phyloP scores from a whole-genome alignment of 1,140 invertebrate genomes.

The Condylostylus longicornis region DNA sequence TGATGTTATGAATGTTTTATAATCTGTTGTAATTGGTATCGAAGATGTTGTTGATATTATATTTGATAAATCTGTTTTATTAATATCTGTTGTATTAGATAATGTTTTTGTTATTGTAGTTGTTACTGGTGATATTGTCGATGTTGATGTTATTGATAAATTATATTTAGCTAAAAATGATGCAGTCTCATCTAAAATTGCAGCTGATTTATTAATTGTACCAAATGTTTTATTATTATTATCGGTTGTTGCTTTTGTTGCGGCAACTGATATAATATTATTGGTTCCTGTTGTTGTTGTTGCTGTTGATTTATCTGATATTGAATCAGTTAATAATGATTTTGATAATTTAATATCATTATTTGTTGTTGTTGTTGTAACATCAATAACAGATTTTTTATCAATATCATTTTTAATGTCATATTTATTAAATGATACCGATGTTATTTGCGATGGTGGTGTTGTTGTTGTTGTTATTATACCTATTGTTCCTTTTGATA shows the following conservation, averaged over 20 bases:
- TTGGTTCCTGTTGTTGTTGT: not conserved
- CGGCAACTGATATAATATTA: not conserved
- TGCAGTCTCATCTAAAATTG: too few relatives aligned
- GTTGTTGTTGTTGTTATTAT: too few relatives aligned
- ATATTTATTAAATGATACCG: too few relatives aligned
- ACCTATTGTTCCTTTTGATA: too few relatives aligned
- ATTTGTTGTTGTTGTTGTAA: too few relatives aligned
- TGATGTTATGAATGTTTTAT: too few relatives aligned
- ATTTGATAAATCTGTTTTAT: constrained; percentile 14
- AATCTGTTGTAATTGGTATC: not conserved
- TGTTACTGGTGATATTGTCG: not conserved
- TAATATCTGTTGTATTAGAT: not conserved
- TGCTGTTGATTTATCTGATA: not conserved
- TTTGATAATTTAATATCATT: too few relatives aligned
- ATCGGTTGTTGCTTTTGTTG: not conserved
- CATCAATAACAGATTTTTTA: too few relatives aligned
- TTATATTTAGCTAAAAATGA: not conserved
- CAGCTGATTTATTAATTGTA: not conserved
- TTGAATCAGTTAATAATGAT: not conserved
- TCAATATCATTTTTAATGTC: too few relatives aligned
- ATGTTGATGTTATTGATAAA: not conserved
- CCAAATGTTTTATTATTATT: not conserved
- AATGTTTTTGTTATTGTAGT: not conserved
- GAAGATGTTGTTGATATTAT: constrained; percentile 4
- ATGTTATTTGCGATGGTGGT: too few relatives aligned